These are phyloP conservation scores for Decapterus maruadsi DNA, from an alignment of 2,797 vertebrate species.

Conservation along the genomic window DNA sequence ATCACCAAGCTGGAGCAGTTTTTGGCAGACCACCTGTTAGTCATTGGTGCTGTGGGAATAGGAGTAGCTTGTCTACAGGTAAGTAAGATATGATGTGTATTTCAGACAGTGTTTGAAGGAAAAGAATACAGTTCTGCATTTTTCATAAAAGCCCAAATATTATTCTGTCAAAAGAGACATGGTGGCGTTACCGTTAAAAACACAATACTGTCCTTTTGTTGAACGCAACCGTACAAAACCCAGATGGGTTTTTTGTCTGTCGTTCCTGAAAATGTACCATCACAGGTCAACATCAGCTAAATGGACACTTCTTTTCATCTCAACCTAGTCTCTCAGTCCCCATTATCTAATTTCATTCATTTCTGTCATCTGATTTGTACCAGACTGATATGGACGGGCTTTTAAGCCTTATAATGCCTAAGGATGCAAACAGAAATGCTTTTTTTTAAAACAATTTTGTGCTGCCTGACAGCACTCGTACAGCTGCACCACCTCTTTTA, in stretches of 20 bases:
- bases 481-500: conserved; percentile 38
- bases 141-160: neutral
- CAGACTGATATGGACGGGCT: conserved; percentile 37
- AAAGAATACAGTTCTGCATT: neutral
- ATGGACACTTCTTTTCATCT: conserved; percentile 60
- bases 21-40: conserved; percentile 89
- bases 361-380: conserved; percentile 58
- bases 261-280: conserved; percentile 43
- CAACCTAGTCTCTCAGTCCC: conserved; percentile 25
- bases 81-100: conserved; percentile 31
- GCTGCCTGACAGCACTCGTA: conserved; percentile 8
- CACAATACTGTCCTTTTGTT: conserved; percentile 21
- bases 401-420: conserved; percentile 31
- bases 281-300: conserved; percentile 47
- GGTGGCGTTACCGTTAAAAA: conserved; percentile 5
- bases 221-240: conserved; percentile 8
- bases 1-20: conserved; percentile 90
- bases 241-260: conserved; percentile 9
- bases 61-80: conserved; percentile 93
- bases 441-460: conserved; percentile 15
- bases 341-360: conserved; percentile 48
- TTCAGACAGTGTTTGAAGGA: neutral
- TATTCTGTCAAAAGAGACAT: neutral
- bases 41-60: conserved; percentile 90
- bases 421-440: neutral